Percentiles rank a stretch among this genome's conserved stretches.
Conservation (phyloP, 1,140 invertebrate genomes). For the Asbolus verrucosus region DNA sequence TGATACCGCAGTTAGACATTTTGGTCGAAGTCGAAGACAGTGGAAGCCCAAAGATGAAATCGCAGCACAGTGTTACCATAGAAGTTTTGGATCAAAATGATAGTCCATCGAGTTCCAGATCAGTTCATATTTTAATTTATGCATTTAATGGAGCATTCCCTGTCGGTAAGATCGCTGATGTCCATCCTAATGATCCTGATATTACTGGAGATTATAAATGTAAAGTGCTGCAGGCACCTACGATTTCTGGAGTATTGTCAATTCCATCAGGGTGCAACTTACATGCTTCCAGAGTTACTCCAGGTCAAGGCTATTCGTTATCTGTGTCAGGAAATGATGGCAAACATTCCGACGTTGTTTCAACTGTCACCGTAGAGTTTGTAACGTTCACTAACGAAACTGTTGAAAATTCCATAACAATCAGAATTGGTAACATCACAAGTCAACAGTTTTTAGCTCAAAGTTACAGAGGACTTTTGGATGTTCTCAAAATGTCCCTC, state of each 20-base stretch:
- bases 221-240: conserved; percentile 74
- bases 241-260: conserved; percentile 72
- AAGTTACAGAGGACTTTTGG: conserved; percentile 79
- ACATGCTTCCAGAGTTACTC: conserved; percentile 75
- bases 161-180: conserved; percentile 86
- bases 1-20: conserved; percentile 79
- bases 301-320: conserved; percentile 78
- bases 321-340: conserved; percentile 91
- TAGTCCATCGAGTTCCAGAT: conserved; percentile 86
- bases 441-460: conserved; percentile 80
- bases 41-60: conserved; percentile 84
- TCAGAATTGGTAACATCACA: conserved; percentile 80
- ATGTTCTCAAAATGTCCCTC: conserved; percentile 75
- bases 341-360: conserved; percentile 84
- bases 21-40: conserved; percentile 90
- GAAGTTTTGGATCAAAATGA: conserved; percentile 92
- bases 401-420: conserved; percentile 83
- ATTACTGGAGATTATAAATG: conserved; percentile 89
- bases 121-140: conserved; percentile 84
- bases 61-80: conserved; percentile 81
- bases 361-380: conserved; percentile 86
- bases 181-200: conserved; percentile 92
- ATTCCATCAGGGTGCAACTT: conserved; percentile 85
- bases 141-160: conserved; percentile 80
- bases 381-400: conserved; percentile 83